Evolutionary conservation across 2,888 invertebrate genomes (phyloP).

Genomic region (Drosophila rubida): DNA sequence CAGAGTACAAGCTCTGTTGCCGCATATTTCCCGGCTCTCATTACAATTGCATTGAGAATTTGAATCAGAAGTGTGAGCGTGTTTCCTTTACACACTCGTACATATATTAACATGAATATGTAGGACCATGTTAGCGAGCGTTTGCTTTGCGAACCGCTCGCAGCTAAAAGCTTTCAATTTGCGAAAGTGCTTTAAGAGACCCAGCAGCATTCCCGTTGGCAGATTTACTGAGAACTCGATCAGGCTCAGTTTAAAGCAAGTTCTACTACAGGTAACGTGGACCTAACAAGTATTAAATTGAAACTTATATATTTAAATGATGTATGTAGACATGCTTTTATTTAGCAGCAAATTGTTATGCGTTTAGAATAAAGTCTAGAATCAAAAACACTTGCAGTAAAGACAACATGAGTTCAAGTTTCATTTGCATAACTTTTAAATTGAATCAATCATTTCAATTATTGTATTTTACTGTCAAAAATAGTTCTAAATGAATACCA

Average conservation of each 20-base stretch:
- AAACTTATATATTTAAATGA: too few species aligned
- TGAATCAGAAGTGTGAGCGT: conserved; percentile 2
- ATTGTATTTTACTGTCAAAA: too few species aligned
- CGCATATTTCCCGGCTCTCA: conserved; percentile 47
- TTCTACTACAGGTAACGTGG: neutral
- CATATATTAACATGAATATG: conserved; percentile 34
- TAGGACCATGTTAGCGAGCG: neutral
- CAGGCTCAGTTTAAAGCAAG: neutral
- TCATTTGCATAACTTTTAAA: too few species aligned
- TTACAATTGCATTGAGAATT: conserved; percentile 63
- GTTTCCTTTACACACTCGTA: conserved; percentile 2
- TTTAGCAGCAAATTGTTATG: too few species aligned
- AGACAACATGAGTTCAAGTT: too few species aligned
- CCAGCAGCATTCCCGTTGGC: neutral
- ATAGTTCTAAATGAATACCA: too few species aligned
- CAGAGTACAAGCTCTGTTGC: neutral
- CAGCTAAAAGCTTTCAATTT: conserved; percentile 8
- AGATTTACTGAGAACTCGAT: neutral
- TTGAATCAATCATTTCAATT: too few species aligned
- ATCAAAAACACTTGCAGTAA: too few species aligned
- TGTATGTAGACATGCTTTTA: too few species aligned
- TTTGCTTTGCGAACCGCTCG: neutral
- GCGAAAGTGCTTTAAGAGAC: neutral
- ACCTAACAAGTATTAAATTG: too few species aligned
- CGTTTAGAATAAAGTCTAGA: too few species aligned